Percentiles rank a stretch among this genome's conserved stretches.
Conservation (phyloP, 2,888 invertebrate genomes). For the Sarcophaga caerulescens region DNA sequence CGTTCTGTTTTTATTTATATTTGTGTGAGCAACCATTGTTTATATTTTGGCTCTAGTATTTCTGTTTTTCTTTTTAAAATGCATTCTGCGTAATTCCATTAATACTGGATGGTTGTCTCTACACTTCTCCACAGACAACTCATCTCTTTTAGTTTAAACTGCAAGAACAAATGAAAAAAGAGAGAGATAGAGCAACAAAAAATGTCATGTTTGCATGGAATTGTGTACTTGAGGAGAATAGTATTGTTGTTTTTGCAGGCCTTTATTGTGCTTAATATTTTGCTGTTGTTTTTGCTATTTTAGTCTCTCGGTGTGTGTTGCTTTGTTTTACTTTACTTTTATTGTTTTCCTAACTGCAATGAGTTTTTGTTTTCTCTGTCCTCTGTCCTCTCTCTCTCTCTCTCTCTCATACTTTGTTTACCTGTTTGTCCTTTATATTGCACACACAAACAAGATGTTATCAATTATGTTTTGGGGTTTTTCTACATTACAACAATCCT, state of each 20-base stretch:
- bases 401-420: neutral
- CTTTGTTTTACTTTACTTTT: neutral
- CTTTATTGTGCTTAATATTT: neutral
- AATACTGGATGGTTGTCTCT: slow-evolving; percentile 15
- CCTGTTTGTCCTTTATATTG: slow-evolving; percentile 27
- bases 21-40: neutral
- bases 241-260: slow-evolving; percentile 23
- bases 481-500: no score
- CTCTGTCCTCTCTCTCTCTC: neutral
- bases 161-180: neutral
- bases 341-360: neutral
- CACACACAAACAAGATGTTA: slow-evolving; percentile 38
- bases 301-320: no score
- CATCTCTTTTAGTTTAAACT: neutral
- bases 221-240: neutral
- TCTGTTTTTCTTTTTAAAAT: slow-evolving; percentile 15
- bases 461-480: slow-evolving; percentile 30
- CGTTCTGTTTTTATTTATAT: neutral
- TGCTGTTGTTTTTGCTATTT: no score
- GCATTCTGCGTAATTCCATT: slow-evolving; percentile 38
- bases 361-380: slow-evolving; percentile 1
- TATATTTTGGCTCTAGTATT: neutral
- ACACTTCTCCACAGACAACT: neutral
- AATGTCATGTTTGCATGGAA: slow-evolving; percentile 1
- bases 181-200: neutral